Evolutionary conservation across 2,797 vertebrate species (phyloP).

Genomic region (Ctenopoma kingsleyae): DNA sequence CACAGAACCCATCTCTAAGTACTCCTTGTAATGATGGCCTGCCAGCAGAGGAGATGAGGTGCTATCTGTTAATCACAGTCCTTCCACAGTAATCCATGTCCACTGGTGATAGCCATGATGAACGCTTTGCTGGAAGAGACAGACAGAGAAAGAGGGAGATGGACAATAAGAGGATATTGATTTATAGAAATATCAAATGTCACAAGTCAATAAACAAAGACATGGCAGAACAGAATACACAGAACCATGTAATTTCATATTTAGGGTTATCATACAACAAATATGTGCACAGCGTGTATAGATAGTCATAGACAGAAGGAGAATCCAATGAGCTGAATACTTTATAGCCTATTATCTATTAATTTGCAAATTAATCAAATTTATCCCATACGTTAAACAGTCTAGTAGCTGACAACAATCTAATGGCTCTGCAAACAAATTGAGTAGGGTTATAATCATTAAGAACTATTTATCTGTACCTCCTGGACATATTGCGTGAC

Average conservation of each 20-base stretch:
- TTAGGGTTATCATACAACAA: neutral
- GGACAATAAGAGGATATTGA: constrained; percentile 42
- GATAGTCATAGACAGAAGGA: neutral
- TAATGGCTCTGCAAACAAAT: constrained; percentile 77
- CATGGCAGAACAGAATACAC: constrained; percentile 8
- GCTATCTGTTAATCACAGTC: constrained; percentile 71
- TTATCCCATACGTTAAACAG: constrained; percentile 58
- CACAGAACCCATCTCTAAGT: constrained; percentile 48
- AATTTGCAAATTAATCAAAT: constrained; percentile 66
- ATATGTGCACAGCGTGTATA: neutral
- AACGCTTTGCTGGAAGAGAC: constrained; percentile 65
- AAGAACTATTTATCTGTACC: constrained; percentile 66
- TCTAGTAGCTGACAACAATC: constrained; percentile 76
- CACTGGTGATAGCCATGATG: constrained; percentile 60
- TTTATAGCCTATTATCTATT: constrained; percentile 59
- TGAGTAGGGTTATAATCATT: constrained; percentile 73
- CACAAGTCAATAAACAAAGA: constrained; percentile 51
- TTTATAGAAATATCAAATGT: constrained; percentile 53
- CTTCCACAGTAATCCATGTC: constrained; percentile 58
- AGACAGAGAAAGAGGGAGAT: constrained; percentile 42
- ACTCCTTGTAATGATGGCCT: constrained; percentile 66
- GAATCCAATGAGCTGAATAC: constrained; percentile 29
- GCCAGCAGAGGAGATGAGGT: constrained; percentile 61
- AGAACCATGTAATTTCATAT: neutral
- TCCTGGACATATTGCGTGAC: constrained; percentile 50